phyloP scores from a whole-genome alignment of 1,140 invertebrate genomes.

The Dryas iulia region DNA sequence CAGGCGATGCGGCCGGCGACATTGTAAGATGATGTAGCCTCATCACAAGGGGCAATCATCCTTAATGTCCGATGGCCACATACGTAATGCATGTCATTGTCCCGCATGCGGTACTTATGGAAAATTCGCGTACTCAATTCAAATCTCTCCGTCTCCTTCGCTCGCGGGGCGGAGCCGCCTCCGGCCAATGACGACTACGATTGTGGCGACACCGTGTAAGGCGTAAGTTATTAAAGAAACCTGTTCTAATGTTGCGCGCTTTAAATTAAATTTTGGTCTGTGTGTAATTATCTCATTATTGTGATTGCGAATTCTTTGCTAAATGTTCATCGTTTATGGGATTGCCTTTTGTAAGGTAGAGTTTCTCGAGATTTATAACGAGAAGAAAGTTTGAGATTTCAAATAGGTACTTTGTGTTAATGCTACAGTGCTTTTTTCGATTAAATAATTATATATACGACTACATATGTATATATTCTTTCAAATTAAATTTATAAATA shows the following conservation, averaged over 20 bases:
- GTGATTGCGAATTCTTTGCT: conserved; percentile 77
- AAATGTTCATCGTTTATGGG: conserved; percentile 73
- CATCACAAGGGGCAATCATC: conserved; percentile 79
- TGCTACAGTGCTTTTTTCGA: too few species aligned
- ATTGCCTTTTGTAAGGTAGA: conserved; percentile 43
- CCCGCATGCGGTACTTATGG: conserved; percentile 78
- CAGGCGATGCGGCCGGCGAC: conserved; percentile 61
- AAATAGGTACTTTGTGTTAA: too few species aligned
- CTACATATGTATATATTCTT: too few species aligned
- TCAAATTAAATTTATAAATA: too few species aligned
- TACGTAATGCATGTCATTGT: conserved; percentile 80
- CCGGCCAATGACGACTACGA: conserved; percentile 74
- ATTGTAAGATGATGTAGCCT: conserved; percentile 75
- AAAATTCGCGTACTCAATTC: conserved; percentile 79
- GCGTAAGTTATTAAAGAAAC: conserved; percentile 80
- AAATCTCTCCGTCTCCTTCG: conserved; percentile 75
- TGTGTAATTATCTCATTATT: conserved; percentile 80
- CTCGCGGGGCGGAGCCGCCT: conserved; percentile 74
- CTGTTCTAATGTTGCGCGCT: conserved; percentile 79
- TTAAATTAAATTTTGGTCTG: conserved; percentile 80
- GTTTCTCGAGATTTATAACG: not conserved
- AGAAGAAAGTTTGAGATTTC: not conserved
- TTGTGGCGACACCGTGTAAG: conserved; percentile 76
- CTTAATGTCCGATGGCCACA: conserved; percentile 76
- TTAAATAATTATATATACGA: too few species aligned